Evolutionary conservation across 2,113 vertebrate genomes (phyloP), one percentile per base, ranked within the genome.

Genomic region (Osmerus mordax): DNA sequence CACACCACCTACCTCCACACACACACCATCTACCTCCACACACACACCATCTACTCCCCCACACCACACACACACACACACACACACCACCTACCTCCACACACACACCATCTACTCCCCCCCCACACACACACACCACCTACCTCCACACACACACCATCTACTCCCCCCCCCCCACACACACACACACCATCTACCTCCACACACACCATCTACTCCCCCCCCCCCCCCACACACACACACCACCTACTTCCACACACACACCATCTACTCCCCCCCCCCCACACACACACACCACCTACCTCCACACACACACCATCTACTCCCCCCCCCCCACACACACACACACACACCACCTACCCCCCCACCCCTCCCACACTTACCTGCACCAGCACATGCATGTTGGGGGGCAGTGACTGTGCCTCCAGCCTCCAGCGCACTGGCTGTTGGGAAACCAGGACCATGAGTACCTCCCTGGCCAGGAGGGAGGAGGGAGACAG

Each of bases 311-410:
- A 32, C 29, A 32, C 29, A 32, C 29, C 29, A 32, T 2, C 29
- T 32, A 32, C 29, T 4, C 29, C 29, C 4, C 29, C 2, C 29
- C 29, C 29, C 3, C 5, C 29, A 3, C 29, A 32, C 29, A 32
- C 29, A 32, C 29, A 3, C 29, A 32, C 29, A 32, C 29, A 32
- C 29, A 32, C 29, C 29, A 32, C 29, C 29, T 32, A 32, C 29
- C 29, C 29, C 29, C 69, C 11, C 41, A 16, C 25, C 29, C 12
- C 29, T 3, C 21, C 29, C 51, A 15, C 3, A 69, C 87, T 61
- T 64, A 92, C 92, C 91, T 91, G 89, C 29, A 92, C 86, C 65
- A 83, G 21, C 3, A 92, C 73, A 1, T 82, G 80, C 60, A 91
- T 73, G 53, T 75, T 61, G 8, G 71, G 19, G 0, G 87, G 84